Evolutionary conservation across 2,113 vertebrate genomes (phyloP).

Genomic region (Choloepus hoffmanni): DNA sequence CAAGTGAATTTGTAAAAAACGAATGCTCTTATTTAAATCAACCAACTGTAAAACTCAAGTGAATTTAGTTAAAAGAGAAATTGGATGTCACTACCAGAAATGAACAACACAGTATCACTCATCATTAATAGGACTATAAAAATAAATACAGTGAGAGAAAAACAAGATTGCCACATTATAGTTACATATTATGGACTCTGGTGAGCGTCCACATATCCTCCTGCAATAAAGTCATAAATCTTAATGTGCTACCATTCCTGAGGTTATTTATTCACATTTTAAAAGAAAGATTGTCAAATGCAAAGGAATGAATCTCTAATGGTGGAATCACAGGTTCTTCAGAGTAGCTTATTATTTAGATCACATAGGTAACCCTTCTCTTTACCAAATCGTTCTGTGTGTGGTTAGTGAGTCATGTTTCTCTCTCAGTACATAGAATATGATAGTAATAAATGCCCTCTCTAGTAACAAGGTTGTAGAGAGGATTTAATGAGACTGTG

Average conservation of each 20-base stretch:
- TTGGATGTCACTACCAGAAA: neutral
- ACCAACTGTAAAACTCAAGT: neutral
- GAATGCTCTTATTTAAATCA: slow-evolving; percentile 4
- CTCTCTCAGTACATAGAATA: neutral
- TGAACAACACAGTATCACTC: neutral
- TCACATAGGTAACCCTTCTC: neutral
- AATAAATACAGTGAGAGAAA: neutral
- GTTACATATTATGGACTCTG: neutral
- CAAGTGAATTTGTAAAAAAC: neutral
- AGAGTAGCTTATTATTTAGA: neutral
- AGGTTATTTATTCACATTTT: neutral
- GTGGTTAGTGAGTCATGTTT: neutral
- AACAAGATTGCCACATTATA: neutral
- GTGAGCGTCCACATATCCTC: neutral
- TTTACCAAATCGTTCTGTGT: neutral
- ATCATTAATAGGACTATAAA: neutral
- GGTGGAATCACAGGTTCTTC: neutral
- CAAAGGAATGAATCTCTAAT: neutral
- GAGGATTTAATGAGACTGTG: neutral
- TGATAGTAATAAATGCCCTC: neutral
- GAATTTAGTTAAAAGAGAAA: slow-evolving; percentile 39
- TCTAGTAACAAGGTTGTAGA: neutral
- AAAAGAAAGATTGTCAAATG: neutral
- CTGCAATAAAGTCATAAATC: neutral
- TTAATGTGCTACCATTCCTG: neutral